Percentiles rank a stretch among this genome's conserved stretches.
These are phyloP conservation scores for Polypterus senegalus DNA, from an alignment of 2,113 vertebrate species.

Conservation along the genomic window DNA sequence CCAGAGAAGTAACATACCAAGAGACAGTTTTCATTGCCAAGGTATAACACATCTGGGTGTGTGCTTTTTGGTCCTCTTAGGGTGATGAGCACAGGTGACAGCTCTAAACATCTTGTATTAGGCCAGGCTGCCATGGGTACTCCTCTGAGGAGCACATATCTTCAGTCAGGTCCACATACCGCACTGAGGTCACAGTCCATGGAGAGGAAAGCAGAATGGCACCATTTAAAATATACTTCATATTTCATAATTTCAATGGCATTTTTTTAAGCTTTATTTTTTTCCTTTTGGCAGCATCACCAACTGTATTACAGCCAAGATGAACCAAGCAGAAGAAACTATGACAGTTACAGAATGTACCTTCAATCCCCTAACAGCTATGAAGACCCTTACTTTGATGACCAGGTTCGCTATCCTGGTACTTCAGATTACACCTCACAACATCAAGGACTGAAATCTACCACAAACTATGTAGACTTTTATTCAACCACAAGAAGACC, in stretches of 20 bases:
- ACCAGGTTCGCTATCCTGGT: constrained; percentile 75
- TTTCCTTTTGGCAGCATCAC: constrained; percentile 51
- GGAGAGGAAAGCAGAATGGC: too few species aligned
- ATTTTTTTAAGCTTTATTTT: constrained; percentile 10
- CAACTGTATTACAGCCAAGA: constrained; percentile 76
- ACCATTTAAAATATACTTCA: not conserved
- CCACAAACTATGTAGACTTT: constrained; percentile 89
- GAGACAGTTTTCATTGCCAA: too few species aligned
- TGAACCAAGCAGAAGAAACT: constrained; percentile 71
- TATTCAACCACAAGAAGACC: constrained; percentile 85
- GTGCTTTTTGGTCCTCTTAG: too few species aligned
- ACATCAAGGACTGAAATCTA: constrained; percentile 77
- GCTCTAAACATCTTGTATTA: too few species aligned
- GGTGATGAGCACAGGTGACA: too few species aligned
- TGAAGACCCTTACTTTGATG: constrained; percentile 79
- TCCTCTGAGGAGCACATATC: too few species aligned
- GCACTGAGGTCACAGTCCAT: too few species aligned
- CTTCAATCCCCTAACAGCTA: constrained; percentile 84
- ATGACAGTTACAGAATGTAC: constrained; percentile 83
- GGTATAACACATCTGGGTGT: too few species aligned
- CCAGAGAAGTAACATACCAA: too few species aligned
- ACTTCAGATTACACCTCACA: constrained; percentile 68
- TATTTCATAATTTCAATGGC: constrained; percentile 18
- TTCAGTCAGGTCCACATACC: too few species aligned
- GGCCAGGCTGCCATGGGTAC: too few species aligned